phyloP scores from a whole-genome alignment of 2,888 invertebrate genomes.

The Anoplius nigerrimus region DNA sequence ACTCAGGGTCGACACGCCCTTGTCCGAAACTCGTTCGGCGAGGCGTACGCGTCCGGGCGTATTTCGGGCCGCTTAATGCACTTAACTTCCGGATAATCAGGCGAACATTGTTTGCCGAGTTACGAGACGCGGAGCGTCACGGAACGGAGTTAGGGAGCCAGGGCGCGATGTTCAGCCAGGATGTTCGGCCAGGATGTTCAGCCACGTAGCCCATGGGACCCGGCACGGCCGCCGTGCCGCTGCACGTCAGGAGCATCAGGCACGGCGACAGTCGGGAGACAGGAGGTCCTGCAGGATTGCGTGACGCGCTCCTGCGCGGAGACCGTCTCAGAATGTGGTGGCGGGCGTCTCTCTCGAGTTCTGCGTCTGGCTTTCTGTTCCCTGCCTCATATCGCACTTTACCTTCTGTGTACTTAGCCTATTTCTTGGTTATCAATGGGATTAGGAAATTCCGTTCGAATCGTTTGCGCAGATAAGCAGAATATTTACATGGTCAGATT shows the following conservation, averaged over 20 bases:
- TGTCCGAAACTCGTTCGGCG: conserved; percentile 24
- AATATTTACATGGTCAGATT: too few species aligned
- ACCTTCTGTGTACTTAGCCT: too few species aligned
- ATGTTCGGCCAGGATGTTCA: conserved; percentile 20
- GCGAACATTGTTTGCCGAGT: conserved; percentile 55
- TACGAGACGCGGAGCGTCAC: conserved; percentile 40
- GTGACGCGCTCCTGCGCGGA: background rate
- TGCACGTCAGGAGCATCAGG: conserved; percentile 13
- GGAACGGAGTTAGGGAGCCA: conserved; percentile 35
- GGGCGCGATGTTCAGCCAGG: conserved; percentile 23
- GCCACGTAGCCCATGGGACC: conserved; percentile 35
- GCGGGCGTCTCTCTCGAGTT: too few species aligned
- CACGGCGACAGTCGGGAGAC: conserved; percentile 9
- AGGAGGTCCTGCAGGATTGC: conserved; percentile 9
- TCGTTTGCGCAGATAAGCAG: too few species aligned
- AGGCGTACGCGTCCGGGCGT: conserved; percentile 21
- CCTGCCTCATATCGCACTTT: too few species aligned
- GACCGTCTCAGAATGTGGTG: background rate
- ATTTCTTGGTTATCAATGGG: too few species aligned
- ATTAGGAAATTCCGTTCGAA: too few species aligned
- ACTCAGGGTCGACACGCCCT: conserved; percentile 6
- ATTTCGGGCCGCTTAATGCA: conserved; percentile 49
- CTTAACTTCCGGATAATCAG: conserved; percentile 55
- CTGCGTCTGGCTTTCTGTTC: too few species aligned
- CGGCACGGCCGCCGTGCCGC: background rate